Evolutionary conservation across 1,140 invertebrate species (phyloP).

Genomic region (Neodiprion lecontei): DNA sequence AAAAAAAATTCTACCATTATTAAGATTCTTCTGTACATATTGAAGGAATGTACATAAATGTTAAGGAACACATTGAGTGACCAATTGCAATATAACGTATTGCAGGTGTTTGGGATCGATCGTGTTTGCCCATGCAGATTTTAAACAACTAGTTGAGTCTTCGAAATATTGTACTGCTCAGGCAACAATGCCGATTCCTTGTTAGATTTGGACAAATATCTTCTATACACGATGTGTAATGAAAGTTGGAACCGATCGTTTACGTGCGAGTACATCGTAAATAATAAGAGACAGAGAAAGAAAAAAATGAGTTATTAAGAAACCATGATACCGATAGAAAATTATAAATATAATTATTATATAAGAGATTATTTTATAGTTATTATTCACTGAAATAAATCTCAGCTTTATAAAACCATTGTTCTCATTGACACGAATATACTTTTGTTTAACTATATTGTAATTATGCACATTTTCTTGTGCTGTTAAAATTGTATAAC

Average conservation of each 20-base stretch:
- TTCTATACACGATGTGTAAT: neutral
- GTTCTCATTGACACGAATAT: too few species aligned
- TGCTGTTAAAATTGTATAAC: too few species aligned
- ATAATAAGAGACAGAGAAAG: conserved; percentile 8
- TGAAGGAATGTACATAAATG: neutral
- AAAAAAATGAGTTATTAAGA: neutral
- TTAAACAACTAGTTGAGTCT: neutral
- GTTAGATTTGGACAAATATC: conserved; percentile 5
- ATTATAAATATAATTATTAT: conserved; percentile 52
- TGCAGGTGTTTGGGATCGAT: neutral
- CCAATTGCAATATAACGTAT: neutral
- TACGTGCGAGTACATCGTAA: neutral
- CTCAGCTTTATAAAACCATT: conserved; percentile 50
- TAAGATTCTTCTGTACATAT: neutral
- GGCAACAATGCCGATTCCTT: neutral
- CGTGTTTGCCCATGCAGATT: neutral
- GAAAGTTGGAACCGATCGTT: neutral
- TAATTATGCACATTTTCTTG: too few species aligned
- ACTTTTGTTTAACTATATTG: too few species aligned
- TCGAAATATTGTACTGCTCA: neutral
- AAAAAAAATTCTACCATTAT: neutral
- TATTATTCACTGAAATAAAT: conserved; percentile 57
- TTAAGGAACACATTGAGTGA: neutral
- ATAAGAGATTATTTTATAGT: conserved; percentile 58
- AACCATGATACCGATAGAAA: conserved; percentile 31